Evolutionary conservation across 1,140 invertebrate genomes (phyloP), one percentile per base, ranked within the genome.

Genomic region (Polyergus mexicanus): DNA sequence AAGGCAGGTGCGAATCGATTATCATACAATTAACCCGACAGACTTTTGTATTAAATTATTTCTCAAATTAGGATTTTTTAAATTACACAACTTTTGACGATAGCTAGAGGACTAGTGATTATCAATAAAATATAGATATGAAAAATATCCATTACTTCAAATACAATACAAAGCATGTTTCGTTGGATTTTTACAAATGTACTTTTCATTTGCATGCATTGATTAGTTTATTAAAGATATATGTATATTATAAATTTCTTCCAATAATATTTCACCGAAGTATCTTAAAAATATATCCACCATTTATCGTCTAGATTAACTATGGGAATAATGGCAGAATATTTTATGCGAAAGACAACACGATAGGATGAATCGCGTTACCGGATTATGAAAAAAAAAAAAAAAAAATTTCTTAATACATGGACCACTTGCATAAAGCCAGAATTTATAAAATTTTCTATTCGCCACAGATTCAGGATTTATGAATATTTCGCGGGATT

Each of bases 1-100:
- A 63, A 65, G 35, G 25, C 56, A 41, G 22, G 63, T 56, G 32
- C 38, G 44, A 69, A 80, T 80, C 19, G 16, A 69, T 80, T 80
- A 54, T 69, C 35, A 80, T 56, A 69, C 44, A 32, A 80, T 56
- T 80, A 68, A 66, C 1, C 8, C 19, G 25, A 80, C n/a, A 22
- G 32, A 25, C 25, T 19, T 16, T 68, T 5, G 13, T 38, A 28
- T 7, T 54, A 28, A 54, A 38, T 56, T 69, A 51, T 22, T 77
- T 66, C 13, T 66, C 16, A 13, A 65, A 41, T 63, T 19, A 77
- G 22, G 5, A 35, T 77, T n/a, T 35, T 35, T 35, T 35, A 47
- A 65, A 22, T 7, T 65, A 44, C 19, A 35, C 32, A 44, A 65
- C 16, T 77, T 77, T n/a, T 32, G 5, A 13, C n/a, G 28, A 19